Evolutionary conservation across 2,888 invertebrate genomes (phyloP), one percentile per base, ranked within the genome.

Genomic region (Ophion obscuratus): DNA sequence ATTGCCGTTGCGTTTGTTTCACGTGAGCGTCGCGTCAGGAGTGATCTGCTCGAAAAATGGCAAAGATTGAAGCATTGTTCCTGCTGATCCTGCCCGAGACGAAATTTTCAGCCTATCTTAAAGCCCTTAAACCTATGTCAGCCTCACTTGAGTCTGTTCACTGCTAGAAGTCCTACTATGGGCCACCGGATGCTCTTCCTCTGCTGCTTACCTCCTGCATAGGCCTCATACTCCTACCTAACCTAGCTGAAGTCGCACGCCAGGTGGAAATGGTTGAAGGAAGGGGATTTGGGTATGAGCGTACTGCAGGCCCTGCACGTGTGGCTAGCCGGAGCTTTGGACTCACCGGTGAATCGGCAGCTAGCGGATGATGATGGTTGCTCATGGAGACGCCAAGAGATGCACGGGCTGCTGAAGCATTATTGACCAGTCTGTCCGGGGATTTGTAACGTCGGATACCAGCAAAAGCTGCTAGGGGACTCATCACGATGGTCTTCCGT

Each of bases 361-460:
- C 68, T 44, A 62, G 74, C 62, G 85, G 73, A 40, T 66, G 86
- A 85, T 67, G 87, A 85, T 80, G 79, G 82, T 76, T 67, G n/a
- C 31, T 76, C 85, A 88, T 73, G 88, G 91, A 90, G 91, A 91
- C 88, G 87, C 83, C 81, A 85, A 87, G 89, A 87, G 57, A 88
- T 84, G 87, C 84, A 86, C 84, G 87, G 90, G 90, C 88, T 91
- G 91, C 90, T 91, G 93, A 93, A 93, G 93, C 93, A 93, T 93
- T 94, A 94, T 94, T 93, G 93, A 94, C 93, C 93, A 92, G 92
- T 90, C 91, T 87, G 91, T 90, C 90, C 84, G 89, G 89, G 88
- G 89, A 88, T 88, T 91, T 92, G 91, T 92, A 93, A 93, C 93
- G 93, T 90, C 92, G 93, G 92, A 92, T 92, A 92, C 92, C 90